These are phyloP conservation scores for Aviceda subcristata DNA, from an alignment of 2,113 vertebrate genomes.

Conservation along the genomic window DNA sequence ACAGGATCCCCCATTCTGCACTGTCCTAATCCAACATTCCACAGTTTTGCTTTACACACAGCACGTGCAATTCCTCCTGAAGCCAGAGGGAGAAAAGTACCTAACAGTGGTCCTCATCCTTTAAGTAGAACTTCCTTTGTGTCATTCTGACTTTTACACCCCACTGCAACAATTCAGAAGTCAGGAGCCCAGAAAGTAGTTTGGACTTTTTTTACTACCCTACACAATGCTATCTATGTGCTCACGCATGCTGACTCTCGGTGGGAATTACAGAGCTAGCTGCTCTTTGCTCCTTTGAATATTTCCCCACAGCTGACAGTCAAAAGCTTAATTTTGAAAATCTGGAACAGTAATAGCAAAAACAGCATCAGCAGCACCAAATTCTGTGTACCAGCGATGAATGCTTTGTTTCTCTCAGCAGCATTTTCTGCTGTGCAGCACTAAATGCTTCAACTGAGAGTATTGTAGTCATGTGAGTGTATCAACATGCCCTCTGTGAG, in stretches of 20 bases:
- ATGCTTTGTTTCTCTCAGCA: not conserved
- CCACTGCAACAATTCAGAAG: not conserved
- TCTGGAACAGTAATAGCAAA: constrained; percentile 1
- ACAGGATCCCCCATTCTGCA: not conserved
- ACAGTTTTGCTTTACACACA: not conserved
- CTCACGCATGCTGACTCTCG: accelerated
- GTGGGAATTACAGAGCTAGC: not conserved
- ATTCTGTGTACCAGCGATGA: not conserved
- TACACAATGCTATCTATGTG: not conserved
- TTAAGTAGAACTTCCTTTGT: not conserved
- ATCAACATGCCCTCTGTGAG: not conserved
- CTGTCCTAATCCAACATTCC: not conserved
- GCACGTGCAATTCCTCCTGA: not conserved
- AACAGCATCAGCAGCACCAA: not conserved
- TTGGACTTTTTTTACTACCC: not conserved
- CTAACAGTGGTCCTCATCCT: not conserved
- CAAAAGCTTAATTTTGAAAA: constrained; percentile 5
- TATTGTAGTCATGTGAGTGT: not conserved
- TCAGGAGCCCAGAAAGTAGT: not conserved
- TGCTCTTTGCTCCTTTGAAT: not conserved
- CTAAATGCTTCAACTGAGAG: not conserved
- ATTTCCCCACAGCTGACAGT: not conserved
- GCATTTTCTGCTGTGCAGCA: not conserved
- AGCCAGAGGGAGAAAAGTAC: not conserved
- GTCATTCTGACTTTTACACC: not conserved